Base-by-base conservation (phyloP, 1,140 invertebrate species). In the Centruroides sculpturatus region DNA sequence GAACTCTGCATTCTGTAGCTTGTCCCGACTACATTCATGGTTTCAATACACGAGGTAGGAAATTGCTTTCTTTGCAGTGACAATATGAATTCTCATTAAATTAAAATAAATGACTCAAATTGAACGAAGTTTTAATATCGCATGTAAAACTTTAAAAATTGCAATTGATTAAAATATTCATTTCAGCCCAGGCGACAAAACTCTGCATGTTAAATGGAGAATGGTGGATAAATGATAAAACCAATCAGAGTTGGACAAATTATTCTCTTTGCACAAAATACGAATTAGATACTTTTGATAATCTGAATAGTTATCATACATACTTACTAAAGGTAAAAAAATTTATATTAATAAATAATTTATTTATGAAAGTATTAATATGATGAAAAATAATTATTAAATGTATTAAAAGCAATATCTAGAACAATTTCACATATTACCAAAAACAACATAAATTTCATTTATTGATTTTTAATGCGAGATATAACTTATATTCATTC, bases 221-320 rank as follows among this genome's bases (percentile, higher is more conserved):
- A 12, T 84, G 82, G 82, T 82, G 73, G 61, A 70, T 71, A 60
- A 75, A 72, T 54, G 50, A 64, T 4, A 69, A 73, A 35, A 69
- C 67, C 3, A 77, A 78, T 51, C 67, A 53, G 36, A 74, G 73
- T 5, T 83, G 81, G 80, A 80, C 77, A 55, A 81, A 84, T 70
- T 82, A 80, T 60, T 75, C 74, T 5, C 70, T 75, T 23, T 84
- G 82, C 35, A 23, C 52, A 4, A 41, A 5, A 12, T 13, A 11
- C 54, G 50, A 47, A 9, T n/a, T 11, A 10, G 23, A 23, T 23
- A 8, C 8, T 11, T 46, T 8, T 47, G n/a, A 34, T 7, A 34
- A 54, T 34, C 11, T 35, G 11, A 11, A 34, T 35, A 35, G 1
- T 54, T 35, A 34, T 54, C 10, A 11, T 35, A 4, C 13, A 13